Conservation (phyloP, 2,888 invertebrate species). For the Drosophila testacea region DNA sequence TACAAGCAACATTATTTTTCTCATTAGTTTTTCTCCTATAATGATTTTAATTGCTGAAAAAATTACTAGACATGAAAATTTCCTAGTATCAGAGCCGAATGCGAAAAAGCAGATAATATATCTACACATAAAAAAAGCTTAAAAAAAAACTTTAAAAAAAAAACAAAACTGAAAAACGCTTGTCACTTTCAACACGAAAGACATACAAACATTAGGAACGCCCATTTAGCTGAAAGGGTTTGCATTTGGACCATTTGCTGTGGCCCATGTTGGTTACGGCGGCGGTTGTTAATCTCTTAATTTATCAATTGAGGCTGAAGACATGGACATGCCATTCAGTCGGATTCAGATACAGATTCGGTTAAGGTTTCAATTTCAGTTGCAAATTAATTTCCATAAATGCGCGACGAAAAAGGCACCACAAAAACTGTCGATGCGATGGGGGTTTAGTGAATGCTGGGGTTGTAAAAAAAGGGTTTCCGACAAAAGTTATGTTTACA, state of each 20-base stretch:
- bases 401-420: slow-evolving; percentile 63
- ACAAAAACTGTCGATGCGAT: slow-evolving; percentile 40
- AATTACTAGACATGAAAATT: too few relatives aligned
- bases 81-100: not conserved
- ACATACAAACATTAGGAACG: slow-evolving; percentile 69
- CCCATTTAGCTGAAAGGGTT: slow-evolving; percentile 62
- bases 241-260: slow-evolving; percentile 36
- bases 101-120: not conserved
- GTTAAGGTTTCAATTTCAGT: slow-evolving; percentile 65
- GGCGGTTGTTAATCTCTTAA: slow-evolving; percentile 80
- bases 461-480: slow-evolving; percentile 63
- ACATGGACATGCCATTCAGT: slow-evolving; percentile 5
- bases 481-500: slow-evolving; percentile 77
- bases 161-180: slow-evolving; percentile 39
- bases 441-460: slow-evolving; percentile 5
- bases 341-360: slow-evolving; percentile 5
- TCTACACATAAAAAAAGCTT: not conserved
- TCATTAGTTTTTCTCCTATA: too few relatives aligned
- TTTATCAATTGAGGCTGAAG: slow-evolving; percentile 72
- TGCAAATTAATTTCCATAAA: slow-evolving; percentile 83
- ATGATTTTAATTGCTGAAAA: too few relatives aligned
- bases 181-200: slow-evolving; percentile 55
- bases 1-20: too few relatives aligned
- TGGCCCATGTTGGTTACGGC: slow-evolving; percentile 62
- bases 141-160: slow-evolving; percentile 8